Base-by-base conservation (phyloP, 37 sponge, comb jelly and placozoan species). In the Petrosia ficiformis region DNA sequence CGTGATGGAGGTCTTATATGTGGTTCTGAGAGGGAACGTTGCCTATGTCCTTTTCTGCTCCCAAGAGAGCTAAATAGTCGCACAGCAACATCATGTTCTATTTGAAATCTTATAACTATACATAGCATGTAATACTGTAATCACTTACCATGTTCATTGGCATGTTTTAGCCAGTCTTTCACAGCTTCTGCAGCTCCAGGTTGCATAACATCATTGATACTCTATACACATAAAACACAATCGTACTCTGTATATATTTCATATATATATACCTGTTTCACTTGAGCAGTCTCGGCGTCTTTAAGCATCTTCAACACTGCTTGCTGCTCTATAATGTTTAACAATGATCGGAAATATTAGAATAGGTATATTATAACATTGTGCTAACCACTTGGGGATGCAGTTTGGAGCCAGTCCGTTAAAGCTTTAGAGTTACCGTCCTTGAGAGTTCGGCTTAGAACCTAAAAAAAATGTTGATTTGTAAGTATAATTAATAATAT, bases 21-120 rank as follows among this genome's bases (percentile, higher is more conserved):
- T 0, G 71, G 77, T 33, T 73, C 79, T 31, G 84, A 83, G 4
- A 34, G 33, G 35, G 84, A 74, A 0, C 89, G 63, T 33, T 74
- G 65, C 54, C 89, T 70, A 56, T 16, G 72, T 3, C 71, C 71
- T 21, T 29, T 72, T 3, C 80, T 71, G 39, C 72, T 38, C 0
- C 91, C 91, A 29, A 90, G 78, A 36, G 85, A 75, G 38, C 86
- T 85, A 14, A 90, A 90, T 21, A 90, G 85, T 33, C 86, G 76
- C 11, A 82, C 79, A 24, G 85, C 91, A 24, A 90, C 91, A 1
- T 90, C 86, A 25, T 81, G 71, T 42, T 90, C 91, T 90, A 77
- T 39, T 38, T 56, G 30, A 10, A 43, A 8, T 26, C 34, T 4
- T 8, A 35, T 59, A 8, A 76, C 6, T 5, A 34, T 30, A 16